Evolutionary conservation across 2,797 vertebrate species (phyloP).

Genomic region (Gallinago solitaria): DNA sequence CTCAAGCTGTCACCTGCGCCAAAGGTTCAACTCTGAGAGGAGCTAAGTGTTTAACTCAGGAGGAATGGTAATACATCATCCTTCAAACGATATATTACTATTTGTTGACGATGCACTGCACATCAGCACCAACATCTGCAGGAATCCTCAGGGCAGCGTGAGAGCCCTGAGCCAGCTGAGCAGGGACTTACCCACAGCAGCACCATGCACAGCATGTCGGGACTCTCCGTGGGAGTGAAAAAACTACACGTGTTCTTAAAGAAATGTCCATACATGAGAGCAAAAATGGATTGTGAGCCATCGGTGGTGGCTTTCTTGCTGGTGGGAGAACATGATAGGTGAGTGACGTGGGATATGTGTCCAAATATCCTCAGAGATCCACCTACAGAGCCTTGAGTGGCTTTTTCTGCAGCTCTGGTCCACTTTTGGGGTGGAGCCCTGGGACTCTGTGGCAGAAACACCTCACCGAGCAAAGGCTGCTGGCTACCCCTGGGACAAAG

Average conservation of each 20-base stretch:
- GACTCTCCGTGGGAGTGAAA: neutral
- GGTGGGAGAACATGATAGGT: neutral
- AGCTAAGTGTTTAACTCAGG: neutral
- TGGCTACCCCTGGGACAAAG: neutral
- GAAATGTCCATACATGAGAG: neutral
- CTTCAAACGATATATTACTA: neutral
- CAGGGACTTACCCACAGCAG: accelerated
- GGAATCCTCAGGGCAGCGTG: neutral
- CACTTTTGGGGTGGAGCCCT: neutral
- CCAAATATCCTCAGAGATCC: neutral
- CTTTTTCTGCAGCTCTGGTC: neutral
- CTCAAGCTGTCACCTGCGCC: neutral
- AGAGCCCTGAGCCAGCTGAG: neutral
- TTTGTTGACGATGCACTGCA: neutral
- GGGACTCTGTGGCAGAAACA: neutral
- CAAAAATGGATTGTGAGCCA: neutral
- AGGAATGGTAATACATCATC: neutral
- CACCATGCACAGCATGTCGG: accelerated
- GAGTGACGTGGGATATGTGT: accelerated
- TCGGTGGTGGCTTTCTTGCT: neutral
- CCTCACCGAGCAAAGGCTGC: neutral
- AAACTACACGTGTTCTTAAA: neutral
- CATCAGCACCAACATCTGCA: neutral
- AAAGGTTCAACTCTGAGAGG: neutral
- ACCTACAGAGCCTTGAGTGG: neutral